Base-by-base conservation (phyloP, 2,797 vertebrate genomes). In the Siniperca undulata region DNA sequence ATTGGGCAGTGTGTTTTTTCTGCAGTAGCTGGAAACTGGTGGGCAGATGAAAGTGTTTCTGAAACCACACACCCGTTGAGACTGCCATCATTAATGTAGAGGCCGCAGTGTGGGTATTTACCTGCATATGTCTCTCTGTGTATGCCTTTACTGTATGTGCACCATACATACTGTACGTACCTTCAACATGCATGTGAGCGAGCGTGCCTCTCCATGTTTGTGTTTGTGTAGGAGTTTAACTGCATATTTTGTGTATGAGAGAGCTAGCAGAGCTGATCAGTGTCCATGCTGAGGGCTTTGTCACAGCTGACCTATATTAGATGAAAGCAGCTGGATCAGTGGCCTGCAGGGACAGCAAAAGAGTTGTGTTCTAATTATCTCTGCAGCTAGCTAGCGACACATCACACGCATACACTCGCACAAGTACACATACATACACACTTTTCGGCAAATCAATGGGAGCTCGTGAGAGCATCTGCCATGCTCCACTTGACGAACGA, bases 221-320 rank as follows among this genome's bases (percentile, higher is more conserved):
- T 71, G 68, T 59, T 52, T 72, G 68, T 68, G 74, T 36, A 20
- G 10, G 55, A 75, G 60, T 81, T 74, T n/a, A 73, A 74, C 58
- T 79, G 73, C 66, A 80, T 87, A 78, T 86, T 86, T 82, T 71
- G 77, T 66, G 67, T 78, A 76, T 60, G 61, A 74, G 77, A 19
- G 70, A 74, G 79, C 78, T 24, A 70, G 81, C 81, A 61, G 86
- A 84, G 89, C 88, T 85, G 91, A 94, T 94, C 92, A 88, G 91
- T 93, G 94, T 93, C 93, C 93, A 89, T 77, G 87, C 90, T 88
- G 88, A 91, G 86, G 90, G 91, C 92, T 94, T 92, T 93, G 93
- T 94, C 94, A 94, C 91, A 92, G 93, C 91, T 95, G 94, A 95
- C 94, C 94, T 95, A 94, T 94, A 95, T 95, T 94, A 93, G 92